Conservation (phyloP, 2,113 vertebrate genomes). For the Arvicanthis niloticus region DNA sequence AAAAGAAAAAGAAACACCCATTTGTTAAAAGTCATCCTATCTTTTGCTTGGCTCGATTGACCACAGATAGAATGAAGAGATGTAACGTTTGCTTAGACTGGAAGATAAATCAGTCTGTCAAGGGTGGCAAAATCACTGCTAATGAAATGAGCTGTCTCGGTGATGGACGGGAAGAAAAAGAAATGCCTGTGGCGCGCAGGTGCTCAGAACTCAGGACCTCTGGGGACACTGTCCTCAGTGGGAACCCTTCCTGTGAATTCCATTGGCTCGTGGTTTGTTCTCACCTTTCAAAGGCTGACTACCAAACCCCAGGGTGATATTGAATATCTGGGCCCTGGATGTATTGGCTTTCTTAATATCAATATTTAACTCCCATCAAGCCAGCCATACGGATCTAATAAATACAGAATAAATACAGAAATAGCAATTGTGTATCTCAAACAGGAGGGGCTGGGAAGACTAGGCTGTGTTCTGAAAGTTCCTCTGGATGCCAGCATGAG, state of each 20-base stretch:
- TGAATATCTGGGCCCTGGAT: not conserved
- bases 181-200: accelerated
- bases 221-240: not conserved
- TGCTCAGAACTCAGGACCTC: not conserved
- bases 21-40: not conserved
- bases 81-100: not conserved
- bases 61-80: not conserved
- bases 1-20: not conserved
- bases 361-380: not conserved
- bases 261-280: accelerated
- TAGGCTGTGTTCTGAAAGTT: not conserved
- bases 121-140: not conserved
- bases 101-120: not conserved
- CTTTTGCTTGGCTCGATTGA: not conserved
- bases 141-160: not conserved
- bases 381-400: not conserved
- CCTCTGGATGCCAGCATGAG: not conserved
- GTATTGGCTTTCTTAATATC: not conserved
- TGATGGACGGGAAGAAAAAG: not conserved
- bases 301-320: not conserved
- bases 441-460: not conserved
- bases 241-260: not conserved
- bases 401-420: not conserved
- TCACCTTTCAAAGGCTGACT: not conserved
- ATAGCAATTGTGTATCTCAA: not conserved